These are phyloP conservation scores for Phyllostomus discolor DNA, from an alignment of 2,113 vertebrate genomes.

Conservation along the genomic window DNA sequence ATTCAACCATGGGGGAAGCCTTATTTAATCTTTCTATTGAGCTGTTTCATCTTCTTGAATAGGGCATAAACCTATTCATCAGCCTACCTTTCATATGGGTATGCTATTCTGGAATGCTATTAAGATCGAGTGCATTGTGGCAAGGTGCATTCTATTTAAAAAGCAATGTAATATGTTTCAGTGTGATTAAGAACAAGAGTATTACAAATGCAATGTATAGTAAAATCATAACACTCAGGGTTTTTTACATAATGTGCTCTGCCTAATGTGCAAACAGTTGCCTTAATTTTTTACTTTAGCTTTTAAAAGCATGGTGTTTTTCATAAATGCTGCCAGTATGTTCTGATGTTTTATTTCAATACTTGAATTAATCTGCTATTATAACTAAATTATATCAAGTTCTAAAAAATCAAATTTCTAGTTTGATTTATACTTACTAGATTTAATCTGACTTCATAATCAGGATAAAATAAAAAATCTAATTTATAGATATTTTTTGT, in stretches of 20 bases:
- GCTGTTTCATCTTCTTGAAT: conserved; percentile 56
- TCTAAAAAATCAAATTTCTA: conserved; percentile 12
- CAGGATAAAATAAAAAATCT: conserved; percentile 32
- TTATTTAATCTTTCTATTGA: conserved; percentile 60
- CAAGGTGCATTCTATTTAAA: conserved; percentile 53
- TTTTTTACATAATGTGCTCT: conserved; percentile 50
- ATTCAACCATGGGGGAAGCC: conserved; percentile 31
- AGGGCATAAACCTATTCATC: conserved; percentile 60
- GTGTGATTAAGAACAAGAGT: conserved; percentile 50
- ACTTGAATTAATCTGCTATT: not conserved
- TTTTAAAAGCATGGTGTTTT: conserved; percentile 44
- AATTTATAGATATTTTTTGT: not conserved
- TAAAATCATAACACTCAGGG: conserved; percentile 40
- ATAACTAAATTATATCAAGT: conserved; percentile 45
- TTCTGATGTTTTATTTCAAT: conserved; percentile 48
- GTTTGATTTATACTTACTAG: conserved; percentile 32
- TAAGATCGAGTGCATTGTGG: conserved; percentile 37
- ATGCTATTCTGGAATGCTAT: conserved; percentile 50
- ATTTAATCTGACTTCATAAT: conserved; percentile 45
- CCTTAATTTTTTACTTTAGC: conserved; percentile 49
- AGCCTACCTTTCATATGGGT: conserved; percentile 48
- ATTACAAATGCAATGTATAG: conserved; percentile 30
- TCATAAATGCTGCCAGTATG: conserved; percentile 34
- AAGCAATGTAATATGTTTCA: conserved; percentile 48
- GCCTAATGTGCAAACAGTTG: conserved; percentile 44